These are phyloP conservation scores for Hyperoplus lanceolatus DNA, from an alignment of 2,797 vertebrate species.

Conservation along the genomic window DNA sequence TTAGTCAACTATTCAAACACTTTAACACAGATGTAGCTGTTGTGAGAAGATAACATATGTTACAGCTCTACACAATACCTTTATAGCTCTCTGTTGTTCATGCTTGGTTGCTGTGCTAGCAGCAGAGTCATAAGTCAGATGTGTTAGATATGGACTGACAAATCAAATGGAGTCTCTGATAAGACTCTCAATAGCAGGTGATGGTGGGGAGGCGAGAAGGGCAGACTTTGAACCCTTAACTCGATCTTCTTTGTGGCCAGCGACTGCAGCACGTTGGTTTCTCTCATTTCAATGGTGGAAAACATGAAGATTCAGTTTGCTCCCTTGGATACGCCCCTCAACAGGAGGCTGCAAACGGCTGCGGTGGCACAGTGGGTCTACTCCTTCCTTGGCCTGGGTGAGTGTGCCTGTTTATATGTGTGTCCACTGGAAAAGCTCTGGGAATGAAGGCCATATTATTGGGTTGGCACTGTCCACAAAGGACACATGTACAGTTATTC, in stretches of 20 bases:
- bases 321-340: constrained; percentile 80
- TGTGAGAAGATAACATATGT: constrained; percentile 2
- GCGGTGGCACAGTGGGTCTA: constrained; percentile 90
- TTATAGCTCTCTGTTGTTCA: neutral
- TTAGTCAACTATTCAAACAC: neutral
- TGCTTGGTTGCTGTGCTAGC: neutral
- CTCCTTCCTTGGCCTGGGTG: constrained; percentile 91
- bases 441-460: too few species aligned
- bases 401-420: constrained; percentile 61
- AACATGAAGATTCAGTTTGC: constrained; percentile 92
- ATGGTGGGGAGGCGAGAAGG: constrained; percentile 36
- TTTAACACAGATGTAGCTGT: neutral
- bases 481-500: neutral
- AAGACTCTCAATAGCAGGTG: constrained; percentile 61
- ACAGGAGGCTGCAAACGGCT: constrained; percentile 90
- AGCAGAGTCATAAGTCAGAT: constrained; percentile 76
- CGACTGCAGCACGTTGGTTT: constrained; percentile 16
- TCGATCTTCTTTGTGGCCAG: constrained; percentile 15
- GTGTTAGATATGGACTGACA: constrained; percentile 51
- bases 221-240: constrained; percentile 85
- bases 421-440: constrained; percentile 6
- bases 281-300: constrained; percentile 2
- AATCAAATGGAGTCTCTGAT: constrained; percentile 70
- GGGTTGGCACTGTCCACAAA: too few species aligned
- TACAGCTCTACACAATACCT: neutral